These are phyloP conservation scores for Diuraphis noxia DNA, from an alignment of 1,140 invertebrate species.

Conservation along the genomic window DNA sequence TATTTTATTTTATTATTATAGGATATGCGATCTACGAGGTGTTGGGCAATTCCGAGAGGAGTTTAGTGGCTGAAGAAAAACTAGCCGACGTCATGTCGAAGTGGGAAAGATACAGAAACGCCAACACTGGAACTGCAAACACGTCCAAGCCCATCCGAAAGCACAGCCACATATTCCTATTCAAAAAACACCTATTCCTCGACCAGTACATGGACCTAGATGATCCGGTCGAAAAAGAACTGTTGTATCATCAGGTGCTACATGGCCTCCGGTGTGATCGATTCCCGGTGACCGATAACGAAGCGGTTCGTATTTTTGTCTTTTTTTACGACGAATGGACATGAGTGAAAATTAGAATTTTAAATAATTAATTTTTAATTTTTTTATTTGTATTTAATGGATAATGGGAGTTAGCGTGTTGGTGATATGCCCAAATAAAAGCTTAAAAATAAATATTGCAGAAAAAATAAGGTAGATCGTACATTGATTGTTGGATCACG, in stretches of 20 bases:
- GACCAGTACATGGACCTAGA: slow-evolving; percentile 81
- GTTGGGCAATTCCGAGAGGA: slow-evolving; percentile 79
- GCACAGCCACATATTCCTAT: slow-evolving; percentile 70
- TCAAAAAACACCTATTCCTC: slow-evolving; percentile 92
- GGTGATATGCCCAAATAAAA: background rate
- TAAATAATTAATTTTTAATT: too few relatives aligned
- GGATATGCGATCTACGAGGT: slow-evolving; percentile 69
- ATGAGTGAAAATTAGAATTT: too few relatives aligned
- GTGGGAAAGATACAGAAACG: slow-evolving; percentile 84
- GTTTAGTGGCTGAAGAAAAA: slow-evolving; percentile 81
- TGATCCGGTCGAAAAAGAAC: slow-evolving; percentile 90
- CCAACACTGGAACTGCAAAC: slow-evolving; percentile 61
- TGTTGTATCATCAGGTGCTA: slow-evolving; percentile 93
- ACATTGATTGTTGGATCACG: background rate
- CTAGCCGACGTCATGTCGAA: slow-evolving; percentile 92
- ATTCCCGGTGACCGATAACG: slow-evolving; percentile 61
- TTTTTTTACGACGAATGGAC: background rate
- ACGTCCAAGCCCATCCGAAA: slow-evolving; percentile 59
- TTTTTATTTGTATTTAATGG: too few relatives aligned
- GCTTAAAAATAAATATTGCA: background rate
- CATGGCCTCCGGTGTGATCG: slow-evolving; percentile 86
- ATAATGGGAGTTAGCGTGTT: too few relatives aligned
- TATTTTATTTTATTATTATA: slow-evolving; percentile 41
- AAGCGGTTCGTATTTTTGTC: slow-evolving; percentile 56
- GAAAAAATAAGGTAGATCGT: background rate